A percentile compares a stretch with the other conserved stretches of the same genome.
Conservation (phyloP, 2,888 invertebrate species). For the Sphinx pinastri region DNA sequence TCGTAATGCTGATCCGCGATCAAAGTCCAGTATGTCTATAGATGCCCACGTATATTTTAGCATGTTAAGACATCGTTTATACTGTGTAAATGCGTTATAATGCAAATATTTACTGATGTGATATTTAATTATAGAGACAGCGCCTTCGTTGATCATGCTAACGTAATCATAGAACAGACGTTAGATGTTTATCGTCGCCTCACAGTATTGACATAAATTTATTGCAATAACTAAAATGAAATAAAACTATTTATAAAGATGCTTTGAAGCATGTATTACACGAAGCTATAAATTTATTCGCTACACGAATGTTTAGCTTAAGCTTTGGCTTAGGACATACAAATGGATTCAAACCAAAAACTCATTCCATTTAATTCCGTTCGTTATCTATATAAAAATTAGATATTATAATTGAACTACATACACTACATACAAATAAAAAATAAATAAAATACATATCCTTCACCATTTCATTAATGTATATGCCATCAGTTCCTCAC, state of each 20-base stretch:
- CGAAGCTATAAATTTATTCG: background rate
- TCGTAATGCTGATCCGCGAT: background rate
- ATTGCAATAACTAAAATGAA: background rate
- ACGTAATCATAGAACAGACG: background rate
- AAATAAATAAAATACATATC: too few species aligned
- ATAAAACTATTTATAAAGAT: background rate
- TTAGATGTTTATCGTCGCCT: background rate
- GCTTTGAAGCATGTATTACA: background rate
- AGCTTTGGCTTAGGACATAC: background rate
- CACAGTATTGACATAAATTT: background rate
- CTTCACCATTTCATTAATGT: too few species aligned
- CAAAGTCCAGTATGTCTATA: background rate
- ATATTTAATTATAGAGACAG: conserved; percentile 8
- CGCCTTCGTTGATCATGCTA: conserved; percentile 9
- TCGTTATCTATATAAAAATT: background rate
- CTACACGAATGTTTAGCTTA: background rate
- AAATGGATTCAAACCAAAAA: background rate
- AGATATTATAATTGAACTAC: too few species aligned
- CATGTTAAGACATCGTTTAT: conserved; percentile 4
- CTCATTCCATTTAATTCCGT: background rate
- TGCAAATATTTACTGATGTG: conserved; percentile 11
- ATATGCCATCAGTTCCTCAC: background rate
- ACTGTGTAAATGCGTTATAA: conserved; percentile 12
- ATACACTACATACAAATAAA: too few species aligned
- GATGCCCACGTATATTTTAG: background rate